These are phyloP conservation scores for Cepaea hortensis DNA, from an alignment of 2,888 invertebrate genomes.

Conservation along the genomic window DNA sequence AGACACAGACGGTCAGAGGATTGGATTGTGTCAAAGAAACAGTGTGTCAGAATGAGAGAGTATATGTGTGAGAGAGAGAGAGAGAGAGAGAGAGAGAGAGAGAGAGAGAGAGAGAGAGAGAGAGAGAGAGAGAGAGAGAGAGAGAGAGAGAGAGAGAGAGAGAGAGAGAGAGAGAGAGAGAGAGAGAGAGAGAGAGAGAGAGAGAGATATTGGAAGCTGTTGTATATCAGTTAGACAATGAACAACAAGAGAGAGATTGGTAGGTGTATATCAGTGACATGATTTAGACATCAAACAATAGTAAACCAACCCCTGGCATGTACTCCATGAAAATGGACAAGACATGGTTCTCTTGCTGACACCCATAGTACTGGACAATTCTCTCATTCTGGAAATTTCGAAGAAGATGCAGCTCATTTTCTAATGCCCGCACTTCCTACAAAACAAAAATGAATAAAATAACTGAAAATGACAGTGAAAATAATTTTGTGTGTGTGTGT, in stretches of 20 bases:
- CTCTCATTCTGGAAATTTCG: slow-evolving; percentile 75
- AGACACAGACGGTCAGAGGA: no score
- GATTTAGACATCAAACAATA: neutral
- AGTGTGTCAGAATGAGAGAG: no score
- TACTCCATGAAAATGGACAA: slow-evolving; percentile 78
- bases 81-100: neutral
- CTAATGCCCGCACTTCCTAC: slow-evolving; percentile 76
- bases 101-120: neutral
- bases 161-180: neutral
- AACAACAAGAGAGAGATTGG: neutral
- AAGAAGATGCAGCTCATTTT: slow-evolving; percentile 76
- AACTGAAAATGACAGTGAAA: neutral
- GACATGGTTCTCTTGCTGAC: slow-evolving; percentile 68
- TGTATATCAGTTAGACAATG: neutral
- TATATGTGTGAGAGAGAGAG: neutral
- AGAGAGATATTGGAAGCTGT: no score
- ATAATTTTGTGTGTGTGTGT: neutral
- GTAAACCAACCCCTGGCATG: slow-evolving; percentile 76
- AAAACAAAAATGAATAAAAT: slow-evolving; percentile 27
- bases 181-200: neutral
- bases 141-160: neutral
- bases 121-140: neutral
- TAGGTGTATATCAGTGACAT: no score
- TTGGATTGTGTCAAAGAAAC: no score
- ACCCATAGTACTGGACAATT: slow-evolving; percentile 77